Evolutionary conservation across 2,888 invertebrate species (phyloP).

Genomic region (Hoplodrina ambigua): DNA sequence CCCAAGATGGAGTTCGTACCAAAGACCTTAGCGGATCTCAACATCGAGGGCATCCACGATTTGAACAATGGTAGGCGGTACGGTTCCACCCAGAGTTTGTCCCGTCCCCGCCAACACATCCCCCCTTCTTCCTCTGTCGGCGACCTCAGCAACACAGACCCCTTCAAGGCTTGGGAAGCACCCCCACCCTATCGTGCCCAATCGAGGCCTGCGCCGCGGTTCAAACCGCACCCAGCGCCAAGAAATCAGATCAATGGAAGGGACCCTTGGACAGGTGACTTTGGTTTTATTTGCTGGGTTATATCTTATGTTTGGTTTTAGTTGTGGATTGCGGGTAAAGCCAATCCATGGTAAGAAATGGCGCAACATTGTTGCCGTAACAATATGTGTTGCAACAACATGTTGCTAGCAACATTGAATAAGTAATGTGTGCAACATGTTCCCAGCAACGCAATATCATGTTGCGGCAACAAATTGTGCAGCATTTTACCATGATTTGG

Average conservation of each 20-base stretch:
- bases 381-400: conserved; percentile 3
- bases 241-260: conserved; percentile 86
- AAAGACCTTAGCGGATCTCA: conserved; percentile 96
- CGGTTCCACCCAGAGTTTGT: conserved; percentile 88
- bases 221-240: conserved; percentile 83
- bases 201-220: conserved; percentile 71
- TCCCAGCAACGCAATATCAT: not conserved
- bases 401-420: not conserved
- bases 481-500: not conserved
- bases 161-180: conserved; percentile 83
- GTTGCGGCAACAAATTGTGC: not conserved
- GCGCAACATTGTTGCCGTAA: not conserved
- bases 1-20: conserved; percentile 97
- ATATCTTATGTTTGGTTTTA: conserved; percentile 73
- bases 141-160: conserved; percentile 81
- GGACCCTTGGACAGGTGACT: conserved; percentile 91
- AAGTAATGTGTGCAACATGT: not conserved
- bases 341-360: not conserved
- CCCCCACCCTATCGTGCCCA: conserved; percentile 65
- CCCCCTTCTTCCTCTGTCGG: conserved; percentile 83
- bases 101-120: conserved; percentile 79
- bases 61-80: conserved; percentile 92
- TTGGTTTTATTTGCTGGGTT: conserved; percentile 87
- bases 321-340: conserved; percentile 73
- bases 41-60: conserved; percentile 94